phyloP scores from a whole-genome alignment of 2,888 invertebrate genomes.

The Arrhopalites spinosus region DNA sequence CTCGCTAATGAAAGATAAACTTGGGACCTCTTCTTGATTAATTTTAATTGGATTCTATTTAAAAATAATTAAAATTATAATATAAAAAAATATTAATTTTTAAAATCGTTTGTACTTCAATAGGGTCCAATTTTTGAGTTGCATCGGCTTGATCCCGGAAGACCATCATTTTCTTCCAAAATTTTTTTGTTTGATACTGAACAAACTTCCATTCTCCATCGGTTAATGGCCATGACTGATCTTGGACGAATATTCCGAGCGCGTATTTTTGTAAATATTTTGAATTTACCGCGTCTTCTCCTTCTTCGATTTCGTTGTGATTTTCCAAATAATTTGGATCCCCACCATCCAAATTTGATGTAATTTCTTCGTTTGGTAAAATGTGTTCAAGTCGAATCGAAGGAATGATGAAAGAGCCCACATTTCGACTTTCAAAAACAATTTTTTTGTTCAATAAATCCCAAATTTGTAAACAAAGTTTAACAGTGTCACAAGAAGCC shows the following conservation, averaged over 20 bases:
- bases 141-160: neutral
- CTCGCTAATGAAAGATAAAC: too few species aligned
- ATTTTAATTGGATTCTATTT: too few species aligned
- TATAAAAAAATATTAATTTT: too few species aligned
- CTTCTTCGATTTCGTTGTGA: neutral
- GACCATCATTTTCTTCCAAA: conserved; percentile 21
- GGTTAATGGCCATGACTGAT: neutral
- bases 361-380: neutral
- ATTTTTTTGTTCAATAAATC: neutral
- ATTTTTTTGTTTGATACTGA: conserved; percentile 1
- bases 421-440: neutral
- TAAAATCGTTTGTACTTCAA: too few species aligned
- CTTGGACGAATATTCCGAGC: conserved; percentile 9
- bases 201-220: conserved; percentile 14
- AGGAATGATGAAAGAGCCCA: neutral
- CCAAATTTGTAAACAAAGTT: conserved; percentile 14
- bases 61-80: too few species aligned
- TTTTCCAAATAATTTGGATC: neutral
- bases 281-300: neutral
- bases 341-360: neutral
- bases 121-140: too few species aligned
- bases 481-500: conserved; percentile 3
- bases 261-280: neutral
- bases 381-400: neutral
- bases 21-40: too few species aligned